Percentiles rank a stretch among this genome's conserved stretches.
These are phyloP conservation scores for Drosophila chauvacae DNA, from an alignment of 1,140 invertebrate genomes.

Conservation along the genomic window DNA sequence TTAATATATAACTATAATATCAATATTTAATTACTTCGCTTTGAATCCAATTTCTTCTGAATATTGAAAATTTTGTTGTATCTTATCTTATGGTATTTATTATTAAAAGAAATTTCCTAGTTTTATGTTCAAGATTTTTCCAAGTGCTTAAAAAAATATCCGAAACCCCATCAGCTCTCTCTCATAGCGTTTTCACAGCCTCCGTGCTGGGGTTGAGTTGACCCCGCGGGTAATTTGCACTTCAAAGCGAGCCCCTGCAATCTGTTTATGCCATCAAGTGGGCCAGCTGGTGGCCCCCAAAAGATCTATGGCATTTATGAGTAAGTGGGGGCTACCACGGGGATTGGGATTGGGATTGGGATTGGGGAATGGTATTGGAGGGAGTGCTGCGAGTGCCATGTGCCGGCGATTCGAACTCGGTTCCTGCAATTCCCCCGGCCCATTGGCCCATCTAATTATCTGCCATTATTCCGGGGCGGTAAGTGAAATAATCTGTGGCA, in stretches of 20 bases:
- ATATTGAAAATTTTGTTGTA: too few species aligned
- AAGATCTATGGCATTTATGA: constrained; percentile 82
- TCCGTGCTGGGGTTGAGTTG: constrained; percentile 63
- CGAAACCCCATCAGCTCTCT: constrained; percentile 3
- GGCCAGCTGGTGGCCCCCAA: constrained; percentile 69
- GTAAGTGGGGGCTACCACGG: constrained; percentile 38
- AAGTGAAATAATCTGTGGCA: constrained; percentile 60
- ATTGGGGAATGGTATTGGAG: background rate
- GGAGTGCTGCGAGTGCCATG: constrained; percentile 39
- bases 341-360: background rate
- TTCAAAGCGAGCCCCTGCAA: constrained; percentile 72
- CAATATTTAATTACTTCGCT: too few species aligned
- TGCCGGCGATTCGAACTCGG: constrained; percentile 41
- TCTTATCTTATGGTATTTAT: background rate
- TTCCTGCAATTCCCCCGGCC: background rate
- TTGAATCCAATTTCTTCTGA: too few species aligned
- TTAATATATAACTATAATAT: too few species aligned
- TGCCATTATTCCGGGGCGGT: constrained; percentile 46
- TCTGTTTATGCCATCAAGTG: constrained; percentile 78
- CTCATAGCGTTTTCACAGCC: constrained; percentile 6
- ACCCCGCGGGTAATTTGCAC: constrained; percentile 82
- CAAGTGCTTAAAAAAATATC: constrained; percentile 15
- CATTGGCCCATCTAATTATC: constrained; percentile 42
- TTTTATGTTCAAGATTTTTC: background rate
- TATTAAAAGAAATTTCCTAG: background rate